Evolutionary conservation across 2,113 vertebrate genomes (phyloP), one percentile per base, ranked within the genome.

Genomic region (Gasterosteus aculeatus): DNA sequence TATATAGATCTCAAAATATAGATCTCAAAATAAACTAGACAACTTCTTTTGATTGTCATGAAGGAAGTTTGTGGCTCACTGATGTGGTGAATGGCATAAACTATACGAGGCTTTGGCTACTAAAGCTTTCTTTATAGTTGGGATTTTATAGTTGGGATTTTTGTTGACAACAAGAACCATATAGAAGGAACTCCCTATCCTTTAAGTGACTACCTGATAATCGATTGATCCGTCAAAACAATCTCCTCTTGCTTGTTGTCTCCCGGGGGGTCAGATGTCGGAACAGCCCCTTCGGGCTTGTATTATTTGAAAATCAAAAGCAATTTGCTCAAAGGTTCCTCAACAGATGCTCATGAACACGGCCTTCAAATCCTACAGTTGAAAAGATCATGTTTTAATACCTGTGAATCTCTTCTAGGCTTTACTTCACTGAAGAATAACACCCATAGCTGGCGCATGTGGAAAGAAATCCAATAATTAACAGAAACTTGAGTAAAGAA

Each of bases 391-490:
- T 49, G 64, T 65, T 85, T 76, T 26, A 78, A 78, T 60, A n/a
- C n/a, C 22, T 26, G 22, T 26, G 39, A 75, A 61, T 75, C 33
- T 57, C 53, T 64, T 80, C 66, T 62, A 39, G 63, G 47, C 31
- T 81, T 73, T 38, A 80, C 64, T 59, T 33, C 42, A 60, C 54
- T 41, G 47, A 54, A 72, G 56, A 66, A 79, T 58, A 0, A 18
- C 12, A 9, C 47, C 72, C 72, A 62, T 38, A 65, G 59, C 76
- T 44, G 42, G 61, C 60, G 68, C 70, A n/a, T 47, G 72, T 68
- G 33, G 14, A 19, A 85, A 80, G 80, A 70, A 82, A 69, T 84
- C 65, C 49, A 56, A 68, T 77, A 78, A 82, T 78, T 77, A 80
- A 82, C 39, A 16, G 44, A 67, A 66, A 85, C 85, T 75, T 68